phyloP scores from a whole-genome alignment of 2,888 invertebrate species.

The Luffia ferchaultella region DNA sequence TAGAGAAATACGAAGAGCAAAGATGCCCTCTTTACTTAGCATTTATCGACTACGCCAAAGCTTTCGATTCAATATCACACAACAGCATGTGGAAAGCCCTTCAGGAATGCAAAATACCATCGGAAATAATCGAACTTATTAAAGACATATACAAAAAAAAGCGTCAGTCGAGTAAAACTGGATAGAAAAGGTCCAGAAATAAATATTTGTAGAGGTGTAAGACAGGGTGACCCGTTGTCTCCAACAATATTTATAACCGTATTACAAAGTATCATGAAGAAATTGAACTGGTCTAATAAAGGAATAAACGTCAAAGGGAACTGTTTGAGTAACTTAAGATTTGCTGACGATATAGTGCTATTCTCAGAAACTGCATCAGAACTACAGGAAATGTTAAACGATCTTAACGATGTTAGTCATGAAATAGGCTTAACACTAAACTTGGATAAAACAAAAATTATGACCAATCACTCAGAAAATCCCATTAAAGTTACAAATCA shows the following conservation, averaged over 20 bases:
- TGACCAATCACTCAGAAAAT: not conserved
- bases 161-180: no score
- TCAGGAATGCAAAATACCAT: not conserved
- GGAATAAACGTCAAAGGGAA: not conserved
- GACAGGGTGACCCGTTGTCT: constrained; percentile 8
- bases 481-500: not conserved
- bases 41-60: constrained; percentile 11
- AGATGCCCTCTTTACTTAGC: constrained; percentile 8
- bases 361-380: constrained; percentile 2
- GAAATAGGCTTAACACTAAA: constrained; percentile 2
- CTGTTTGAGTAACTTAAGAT: not conserved
- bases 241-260: constrained; percentile 7
- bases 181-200: not conserved
- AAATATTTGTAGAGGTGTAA: constrained; percentile 6
- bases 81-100: constrained; percentile 8
- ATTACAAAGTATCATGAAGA: constrained; percentile 2
- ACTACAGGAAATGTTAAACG: constrained; percentile 1
- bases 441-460: constrained; percentile 3
- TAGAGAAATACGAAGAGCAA: constrained; percentile 2
- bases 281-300: not conserved
- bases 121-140: no score
- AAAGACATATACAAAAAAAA: no score
- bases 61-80: constrained; percentile 9
- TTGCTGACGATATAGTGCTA: not conserved
- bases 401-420: not conserved